phyloP scores from a whole-genome alignment of 2,797 vertebrate species.

The Arctocebus calabarensis region DNA sequence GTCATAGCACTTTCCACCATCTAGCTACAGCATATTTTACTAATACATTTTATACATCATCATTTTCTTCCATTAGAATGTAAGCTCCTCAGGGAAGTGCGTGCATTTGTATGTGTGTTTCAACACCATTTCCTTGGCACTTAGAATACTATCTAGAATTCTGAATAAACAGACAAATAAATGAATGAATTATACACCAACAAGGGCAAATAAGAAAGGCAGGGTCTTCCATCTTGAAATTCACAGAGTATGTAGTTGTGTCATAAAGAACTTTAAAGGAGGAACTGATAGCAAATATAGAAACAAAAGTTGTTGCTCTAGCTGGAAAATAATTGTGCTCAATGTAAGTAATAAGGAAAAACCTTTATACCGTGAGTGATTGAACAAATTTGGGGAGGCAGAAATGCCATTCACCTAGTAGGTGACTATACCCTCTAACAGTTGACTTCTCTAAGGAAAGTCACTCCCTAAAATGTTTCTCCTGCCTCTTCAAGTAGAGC shows the following conservation, averaged over 20 bases:
- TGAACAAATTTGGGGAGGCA: neutral
- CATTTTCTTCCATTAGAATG: neutral
- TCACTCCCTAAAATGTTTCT: neutral
- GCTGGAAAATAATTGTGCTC: neutral
- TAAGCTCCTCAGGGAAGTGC: neutral
- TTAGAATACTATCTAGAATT: neutral
- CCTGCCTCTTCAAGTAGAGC: neutral
- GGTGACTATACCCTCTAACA: neutral
- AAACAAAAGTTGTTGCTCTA: neutral
- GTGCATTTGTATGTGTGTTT: neutral
- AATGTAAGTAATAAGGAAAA: neutral
- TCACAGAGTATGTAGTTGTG: neutral
- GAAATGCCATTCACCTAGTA: neutral
- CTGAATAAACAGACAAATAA: neutral
- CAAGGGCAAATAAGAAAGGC: neutral
- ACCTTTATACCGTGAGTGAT: neutral
- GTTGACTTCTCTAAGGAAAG: slow-evolving; percentile 11
- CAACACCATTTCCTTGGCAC: neutral
- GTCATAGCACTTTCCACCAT: neutral
- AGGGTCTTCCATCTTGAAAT: neutral
- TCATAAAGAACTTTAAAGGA: neutral
- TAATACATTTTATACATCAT: neutral
- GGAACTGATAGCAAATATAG: neutral
- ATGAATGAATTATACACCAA: neutral
- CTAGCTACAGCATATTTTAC: neutral